Percentiles rank a stretch among this genome's conserved stretches.
phyloP scores from a whole-genome alignment of 2,888 invertebrate species.

The Andrena bicolor region DNA sequence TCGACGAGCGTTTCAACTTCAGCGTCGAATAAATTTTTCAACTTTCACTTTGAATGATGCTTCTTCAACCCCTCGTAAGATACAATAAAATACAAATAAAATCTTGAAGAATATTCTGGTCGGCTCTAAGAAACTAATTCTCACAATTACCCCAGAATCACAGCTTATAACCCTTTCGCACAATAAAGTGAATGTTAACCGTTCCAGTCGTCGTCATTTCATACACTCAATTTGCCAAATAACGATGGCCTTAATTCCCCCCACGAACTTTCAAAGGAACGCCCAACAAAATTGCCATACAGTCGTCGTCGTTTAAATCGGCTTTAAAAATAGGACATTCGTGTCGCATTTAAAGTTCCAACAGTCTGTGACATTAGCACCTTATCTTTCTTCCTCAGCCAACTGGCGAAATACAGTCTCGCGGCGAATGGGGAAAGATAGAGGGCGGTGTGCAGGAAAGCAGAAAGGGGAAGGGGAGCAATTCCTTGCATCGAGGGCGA shows the following conservation, averaged over 20 bases:
- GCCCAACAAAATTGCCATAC: not conserved
- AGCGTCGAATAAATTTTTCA: no score
- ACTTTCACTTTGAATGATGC: no score
- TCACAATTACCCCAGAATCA: no score
- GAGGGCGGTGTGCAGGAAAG: conserved; percentile 19
- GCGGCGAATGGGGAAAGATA: conserved; percentile 29
- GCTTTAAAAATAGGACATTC: not conserved
- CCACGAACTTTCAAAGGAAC: not conserved
- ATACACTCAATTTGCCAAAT: not conserved
- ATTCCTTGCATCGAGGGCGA: conserved; percentile 71
- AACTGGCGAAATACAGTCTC: conserved; percentile 72
- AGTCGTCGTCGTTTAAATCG: not conserved
- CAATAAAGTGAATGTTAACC: no score
- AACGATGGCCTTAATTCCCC: not conserved
- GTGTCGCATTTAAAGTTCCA: conserved; percentile 11
- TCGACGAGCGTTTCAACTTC: no score
- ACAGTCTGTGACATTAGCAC: conserved; percentile 75
- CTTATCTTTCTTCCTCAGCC: conserved; percentile 78
- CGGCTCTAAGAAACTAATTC: no score
- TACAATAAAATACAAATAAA: no score
- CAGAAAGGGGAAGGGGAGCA: conserved; percentile 43
- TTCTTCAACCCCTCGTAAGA: no score
- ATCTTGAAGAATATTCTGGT: no score
- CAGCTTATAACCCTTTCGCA: no score
- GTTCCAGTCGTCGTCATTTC: no score